Base-by-base conservation (phyloP, 2,113 vertebrate genomes). In the Myxocyprinus asiaticus region DNA sequence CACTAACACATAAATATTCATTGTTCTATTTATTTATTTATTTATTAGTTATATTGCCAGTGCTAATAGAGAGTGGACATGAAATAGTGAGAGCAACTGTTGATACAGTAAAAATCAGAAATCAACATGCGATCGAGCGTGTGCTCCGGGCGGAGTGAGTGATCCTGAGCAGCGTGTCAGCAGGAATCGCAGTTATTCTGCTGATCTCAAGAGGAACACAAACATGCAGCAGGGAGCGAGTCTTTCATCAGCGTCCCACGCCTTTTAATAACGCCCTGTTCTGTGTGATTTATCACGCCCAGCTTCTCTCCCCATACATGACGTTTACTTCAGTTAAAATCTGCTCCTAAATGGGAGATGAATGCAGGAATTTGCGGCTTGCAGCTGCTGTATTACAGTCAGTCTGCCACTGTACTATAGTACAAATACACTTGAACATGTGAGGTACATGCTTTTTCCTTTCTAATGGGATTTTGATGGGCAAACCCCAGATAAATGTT, bases 181-280 rank as follows among this genome's bases (percentile, higher is more conserved):
- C 42, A 3, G 56, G 68, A 58, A 42, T 9, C 53, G 0, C 68
- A n/a, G 68, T 71, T 51, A 56, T 58, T 71, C 68, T 53, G 51
- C 68, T 71, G 68, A 71, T 71, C 68, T 58, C 68, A 51, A 71
- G 68, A 71, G 68, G 68, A 71, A 71, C 9, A 14, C 68, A 71
- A 58, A 58, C 53, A 71, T 71, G 33, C 68, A 58, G 53, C 68
- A 44, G 68, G 2, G 59, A 76, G 61, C 14, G 48, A 42, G 53
- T 76, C 65, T 71, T 56, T 53, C 53, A 61, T 70, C 73, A 62
- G 53, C 61, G 48, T 67, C 59, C 53, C 55, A 58, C 44, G 47
- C 62, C 9, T 45, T 66, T 77, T 82, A 76, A 81, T 56, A 68
- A 84, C 78, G 55, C 12, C 22, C 58, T 9, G 47, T 76, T 76